phyloP scores from a whole-genome alignment of 1,140 invertebrate species.

The Drosophila azteca region DNA sequence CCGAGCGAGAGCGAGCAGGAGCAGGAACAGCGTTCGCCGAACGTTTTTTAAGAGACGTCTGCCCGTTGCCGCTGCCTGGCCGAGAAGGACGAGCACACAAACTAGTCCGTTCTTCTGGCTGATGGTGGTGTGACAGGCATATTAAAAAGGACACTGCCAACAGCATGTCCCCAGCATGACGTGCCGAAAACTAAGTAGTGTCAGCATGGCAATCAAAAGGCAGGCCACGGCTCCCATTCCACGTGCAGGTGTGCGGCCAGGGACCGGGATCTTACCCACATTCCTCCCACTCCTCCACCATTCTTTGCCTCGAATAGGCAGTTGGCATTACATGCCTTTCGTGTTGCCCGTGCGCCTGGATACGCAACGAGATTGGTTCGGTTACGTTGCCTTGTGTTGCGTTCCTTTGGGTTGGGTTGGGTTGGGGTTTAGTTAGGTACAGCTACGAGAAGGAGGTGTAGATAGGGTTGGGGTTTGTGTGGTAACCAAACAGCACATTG shows the following conservation, averaged over 20 bases:
- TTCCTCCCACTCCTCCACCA: no score
- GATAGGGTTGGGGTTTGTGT: neutral
- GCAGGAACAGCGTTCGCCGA: constrained; percentile 40
- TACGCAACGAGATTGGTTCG: constrained; percentile 64
- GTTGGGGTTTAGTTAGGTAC: constrained; percentile 10
- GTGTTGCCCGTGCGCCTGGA: constrained; percentile 30
- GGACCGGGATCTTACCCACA: constrained; percentile 4
- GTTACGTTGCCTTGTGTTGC: constrained; percentile 7
- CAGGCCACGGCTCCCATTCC: constrained; percentile 41
- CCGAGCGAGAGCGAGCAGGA: constrained; percentile 11
- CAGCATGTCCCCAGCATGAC: constrained; percentile 63
- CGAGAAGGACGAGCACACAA: constrained; percentile 24
- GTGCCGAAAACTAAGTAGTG: constrained; percentile 80
- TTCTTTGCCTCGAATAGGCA: constrained; percentile 59
- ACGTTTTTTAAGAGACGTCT: constrained; percentile 60
- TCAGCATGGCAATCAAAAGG: constrained; percentile 75
- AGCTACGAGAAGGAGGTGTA: neutral
- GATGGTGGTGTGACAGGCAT: constrained; percentile 75
- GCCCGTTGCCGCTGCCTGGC: neutral
- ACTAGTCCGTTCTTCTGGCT: constrained; percentile 58
- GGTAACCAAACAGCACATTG: constrained; percentile 76
- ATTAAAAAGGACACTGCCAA: constrained; percentile 74
- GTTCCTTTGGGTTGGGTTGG: neutral
- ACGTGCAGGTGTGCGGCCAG: constrained; percentile 58
- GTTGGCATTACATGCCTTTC: constrained; percentile 81